These are phyloP conservation scores for Pomatorhinus ruficollis DNA, from an alignment of 2,113 vertebrate species.

Conservation along the genomic window DNA sequence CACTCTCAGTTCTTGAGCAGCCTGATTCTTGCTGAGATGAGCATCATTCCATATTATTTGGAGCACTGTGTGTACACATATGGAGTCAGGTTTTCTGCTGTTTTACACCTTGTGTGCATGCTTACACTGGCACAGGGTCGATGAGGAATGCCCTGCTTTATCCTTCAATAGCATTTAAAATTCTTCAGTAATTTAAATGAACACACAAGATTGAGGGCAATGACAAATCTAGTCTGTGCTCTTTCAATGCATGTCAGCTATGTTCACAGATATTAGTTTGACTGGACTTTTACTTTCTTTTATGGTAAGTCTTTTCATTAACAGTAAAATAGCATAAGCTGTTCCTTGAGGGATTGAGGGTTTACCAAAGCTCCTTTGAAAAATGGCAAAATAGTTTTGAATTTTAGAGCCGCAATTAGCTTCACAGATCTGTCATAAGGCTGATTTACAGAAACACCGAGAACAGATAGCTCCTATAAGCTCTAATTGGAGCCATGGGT, in stretches of 20 bases:
- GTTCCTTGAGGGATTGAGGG: not conserved
- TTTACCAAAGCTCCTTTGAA: conserved; percentile 19
- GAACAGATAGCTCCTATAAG: not conserved
- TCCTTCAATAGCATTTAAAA: not conserved
- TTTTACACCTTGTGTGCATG: not conserved
- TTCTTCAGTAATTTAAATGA: not conserved
- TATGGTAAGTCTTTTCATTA: not conserved
- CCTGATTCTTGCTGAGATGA: not conserved
- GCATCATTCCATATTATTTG: not conserved
- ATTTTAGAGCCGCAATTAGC: conserved; percentile 15
- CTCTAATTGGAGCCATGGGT: not conserved
- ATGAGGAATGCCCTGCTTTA: not conserved
- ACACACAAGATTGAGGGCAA: not conserved
- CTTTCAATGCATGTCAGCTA: not conserved
- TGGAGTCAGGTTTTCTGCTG: not conserved
- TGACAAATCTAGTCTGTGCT: not conserved
- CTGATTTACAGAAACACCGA: not conserved
- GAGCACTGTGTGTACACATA: not conserved
- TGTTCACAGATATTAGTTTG: not conserved
- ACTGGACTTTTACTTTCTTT: not conserved
- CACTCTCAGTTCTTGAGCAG: not conserved
- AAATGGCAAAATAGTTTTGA: conserved; percentile 4
- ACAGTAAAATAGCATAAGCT: not conserved
- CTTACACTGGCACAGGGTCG: not conserved
- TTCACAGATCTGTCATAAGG: conserved; percentile 7